Evolutionary conservation across 2,113 vertebrate species (phyloP), one percentile per base, ranked within the genome.

Genomic region (Piprites chloris): DNA sequence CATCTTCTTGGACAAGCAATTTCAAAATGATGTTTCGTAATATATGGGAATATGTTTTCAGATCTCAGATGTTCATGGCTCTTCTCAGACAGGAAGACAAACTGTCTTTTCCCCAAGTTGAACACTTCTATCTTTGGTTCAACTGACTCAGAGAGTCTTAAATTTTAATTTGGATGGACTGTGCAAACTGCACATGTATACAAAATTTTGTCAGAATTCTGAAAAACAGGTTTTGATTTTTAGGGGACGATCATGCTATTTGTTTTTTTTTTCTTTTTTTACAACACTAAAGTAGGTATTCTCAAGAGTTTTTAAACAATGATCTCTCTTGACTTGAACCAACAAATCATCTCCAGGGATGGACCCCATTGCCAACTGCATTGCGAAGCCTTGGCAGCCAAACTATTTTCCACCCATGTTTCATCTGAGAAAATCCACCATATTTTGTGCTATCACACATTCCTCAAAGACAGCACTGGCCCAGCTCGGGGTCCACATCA

Each of bases 181-280:
- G 62, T 23, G 75, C 37, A 85, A 82, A 65, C 9, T 53, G 5
- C 1, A 0, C 5, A 33, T 17, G 6, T n/a, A 53, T 72, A 61
- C 12, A 82, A 79, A 80, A 76, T 20, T 41, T 75, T 24, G 9
- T 68, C 26, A n/a, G 10, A 33, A 4, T 75, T 68, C 4, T 9
- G 39, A 10, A 11, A 32, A 28, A 58, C 5, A 63, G 9, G 3
- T 73, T 58, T 65, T 9, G 9, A 1, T 2, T 69, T 71, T 33
- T 7, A 7, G 14, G 5, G 14, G 12, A 62, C 1, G 1, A 3
- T 35, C 0, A 0, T 7, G 9, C 4, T 6, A 3, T 88, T 93
- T 58, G 2, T 37, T 67, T 11, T 44, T 11, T 44, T 35, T 68
- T 61, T 7, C 19, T 81, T 82, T 4, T 46, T 94, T 86, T 90